Evolutionary conservation across 2,113 vertebrate genomes (phyloP).

Genomic region (Clinocottus analis): DNA sequence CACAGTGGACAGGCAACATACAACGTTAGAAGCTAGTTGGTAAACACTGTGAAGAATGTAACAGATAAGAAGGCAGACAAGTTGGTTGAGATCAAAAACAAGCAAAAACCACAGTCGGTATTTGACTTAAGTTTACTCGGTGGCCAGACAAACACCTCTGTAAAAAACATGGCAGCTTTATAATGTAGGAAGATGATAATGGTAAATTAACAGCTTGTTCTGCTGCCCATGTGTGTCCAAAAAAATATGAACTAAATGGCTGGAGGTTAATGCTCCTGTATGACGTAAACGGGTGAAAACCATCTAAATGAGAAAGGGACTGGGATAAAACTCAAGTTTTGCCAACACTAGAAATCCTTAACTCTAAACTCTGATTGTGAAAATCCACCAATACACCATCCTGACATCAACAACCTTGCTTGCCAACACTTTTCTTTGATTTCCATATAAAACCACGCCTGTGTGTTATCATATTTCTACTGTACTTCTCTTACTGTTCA

Average conservation of each 20-base stretch:
- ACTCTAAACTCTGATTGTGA: not conserved
- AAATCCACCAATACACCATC: not conserved
- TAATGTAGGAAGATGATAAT: not conserved
- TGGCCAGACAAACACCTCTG: no score
- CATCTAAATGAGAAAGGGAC: no score
- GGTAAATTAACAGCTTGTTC: not conserved
- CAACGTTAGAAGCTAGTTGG: not conserved
- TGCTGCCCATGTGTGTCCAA: not conserved
- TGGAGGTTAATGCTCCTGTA: no score
- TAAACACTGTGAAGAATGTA: not conserved
- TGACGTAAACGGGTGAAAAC: no score
- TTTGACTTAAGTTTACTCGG: not conserved
- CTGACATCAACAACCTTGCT: not conserved
- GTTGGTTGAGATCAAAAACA: not conserved
- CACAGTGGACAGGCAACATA: not conserved
- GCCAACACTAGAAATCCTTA: not conserved
- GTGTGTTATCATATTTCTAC: not conserved
- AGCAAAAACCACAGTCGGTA: not conserved
- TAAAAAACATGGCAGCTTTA: no score
- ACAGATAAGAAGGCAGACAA: not conserved
- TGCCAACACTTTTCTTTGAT: conserved; percentile 2
- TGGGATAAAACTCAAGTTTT: not conserved
- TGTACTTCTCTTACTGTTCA: not conserved
- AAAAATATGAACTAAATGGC: no score
- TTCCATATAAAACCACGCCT: not conserved